Conservation (phyloP, 2,888 invertebrate species). For the Thymelicus acteon region DNA sequence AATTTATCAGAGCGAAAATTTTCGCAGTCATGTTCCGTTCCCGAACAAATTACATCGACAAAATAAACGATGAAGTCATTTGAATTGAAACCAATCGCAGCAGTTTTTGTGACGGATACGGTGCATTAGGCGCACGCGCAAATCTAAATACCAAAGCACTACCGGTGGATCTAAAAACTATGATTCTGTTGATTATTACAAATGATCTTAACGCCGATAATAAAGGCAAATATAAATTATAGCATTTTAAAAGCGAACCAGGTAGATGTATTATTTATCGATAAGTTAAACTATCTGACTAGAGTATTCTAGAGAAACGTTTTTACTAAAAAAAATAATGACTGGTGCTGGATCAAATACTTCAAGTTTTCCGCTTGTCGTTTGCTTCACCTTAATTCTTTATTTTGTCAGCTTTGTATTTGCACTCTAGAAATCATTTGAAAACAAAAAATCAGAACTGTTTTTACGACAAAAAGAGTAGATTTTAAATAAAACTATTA, state of each 20-base stretch:
- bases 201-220: neutral
- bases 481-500: neutral
- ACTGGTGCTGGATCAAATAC: neutral
- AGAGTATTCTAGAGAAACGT: neutral
- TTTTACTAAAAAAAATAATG: neutral
- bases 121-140: constrained; percentile 14
- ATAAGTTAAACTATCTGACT: neutral
- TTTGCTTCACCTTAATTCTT: neutral
- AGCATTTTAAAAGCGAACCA: neutral
- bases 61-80: constrained; percentile 15
- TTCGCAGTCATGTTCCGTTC: neutral
- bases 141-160: neutral
- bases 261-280: neutral
- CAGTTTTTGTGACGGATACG: constrained; percentile 17
- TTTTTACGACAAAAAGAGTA: neutral
- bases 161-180: neutral
- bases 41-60: constrained; percentile 2
- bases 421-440: neutral
- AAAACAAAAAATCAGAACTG: neutral
- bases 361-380: neutral
- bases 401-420: neutral
- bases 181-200: neutral
- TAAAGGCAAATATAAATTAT: neutral
- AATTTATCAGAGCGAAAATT: neutral
- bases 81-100: constrained; percentile 9